Conservation (phyloP, 2,888 invertebrate species). For the Lasioglossum lativentre region DNA sequence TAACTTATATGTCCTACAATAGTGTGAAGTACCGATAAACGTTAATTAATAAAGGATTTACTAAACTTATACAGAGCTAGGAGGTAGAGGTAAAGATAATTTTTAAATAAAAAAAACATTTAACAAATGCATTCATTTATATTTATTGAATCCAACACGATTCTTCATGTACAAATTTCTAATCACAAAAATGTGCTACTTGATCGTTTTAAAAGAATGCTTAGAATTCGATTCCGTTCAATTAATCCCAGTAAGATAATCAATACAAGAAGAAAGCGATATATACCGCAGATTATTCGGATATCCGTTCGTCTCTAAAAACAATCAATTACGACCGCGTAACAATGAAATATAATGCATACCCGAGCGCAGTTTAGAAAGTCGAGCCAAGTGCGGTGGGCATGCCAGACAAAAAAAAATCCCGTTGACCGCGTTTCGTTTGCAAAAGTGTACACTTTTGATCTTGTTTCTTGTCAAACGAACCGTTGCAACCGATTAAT, state of each 20-base stretch:
- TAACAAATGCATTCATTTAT: too few species aligned
- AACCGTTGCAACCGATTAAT: background rate
- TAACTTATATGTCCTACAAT: too few species aligned
- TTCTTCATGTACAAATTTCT: too few species aligned
- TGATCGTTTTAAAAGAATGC: too few species aligned
- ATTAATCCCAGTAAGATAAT: background rate
- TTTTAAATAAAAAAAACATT: too few species aligned
- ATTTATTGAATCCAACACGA: too few species aligned
- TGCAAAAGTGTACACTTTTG: background rate
- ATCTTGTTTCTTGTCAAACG: constrained; percentile 3
- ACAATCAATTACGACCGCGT: background rate
- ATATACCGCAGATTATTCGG: background rate
- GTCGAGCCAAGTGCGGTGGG: background rate
- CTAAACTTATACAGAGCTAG: too few species aligned
- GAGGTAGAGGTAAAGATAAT: too few species aligned
- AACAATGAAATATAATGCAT: constrained; percentile 5
- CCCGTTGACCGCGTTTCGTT: constrained; percentile 7
- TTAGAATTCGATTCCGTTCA: background rate
- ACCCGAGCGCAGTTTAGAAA: constrained; percentile 12
- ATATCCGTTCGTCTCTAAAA: background rate
- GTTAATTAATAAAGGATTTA: too few species aligned
- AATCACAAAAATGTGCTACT: too few species aligned
- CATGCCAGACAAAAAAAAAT: background rate
- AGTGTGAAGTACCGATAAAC: too few species aligned
- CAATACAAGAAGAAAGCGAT: background rate